phyloP scores from a whole-genome alignment of 92 coral and sea anemone species.

The Micromussa lordhowensis region DNA sequence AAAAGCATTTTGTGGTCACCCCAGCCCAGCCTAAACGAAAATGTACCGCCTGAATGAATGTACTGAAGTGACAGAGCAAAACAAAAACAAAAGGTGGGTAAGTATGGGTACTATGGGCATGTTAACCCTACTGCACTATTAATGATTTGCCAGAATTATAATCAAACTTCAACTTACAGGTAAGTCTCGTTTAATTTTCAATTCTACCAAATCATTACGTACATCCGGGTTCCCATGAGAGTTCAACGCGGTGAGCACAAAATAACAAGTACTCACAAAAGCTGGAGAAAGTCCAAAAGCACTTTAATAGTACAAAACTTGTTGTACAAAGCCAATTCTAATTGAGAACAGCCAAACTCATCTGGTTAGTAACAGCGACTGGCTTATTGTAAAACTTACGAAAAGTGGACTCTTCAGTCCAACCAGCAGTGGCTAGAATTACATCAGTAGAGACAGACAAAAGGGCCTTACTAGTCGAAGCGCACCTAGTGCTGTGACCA shows the following conservation, averaged over 20 bases:
- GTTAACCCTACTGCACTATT: too few relatives aligned
- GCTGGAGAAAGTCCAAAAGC: too few relatives aligned
- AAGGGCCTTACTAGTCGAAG: constrained; percentile 47
- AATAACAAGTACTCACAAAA: constrained; percentile 5
- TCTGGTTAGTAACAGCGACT: constrained; percentile 62
- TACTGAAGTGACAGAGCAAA: too few relatives aligned
- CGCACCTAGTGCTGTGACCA: too few relatives aligned
- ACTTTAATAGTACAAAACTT: too few relatives aligned
- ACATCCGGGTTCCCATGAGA: constrained; percentile 52
- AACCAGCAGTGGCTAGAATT: constrained; percentile 57
- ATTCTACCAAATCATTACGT: not conserved
- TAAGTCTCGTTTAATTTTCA: too few relatives aligned
- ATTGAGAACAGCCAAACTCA: constrained; percentile 43
- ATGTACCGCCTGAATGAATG: too few relatives aligned
- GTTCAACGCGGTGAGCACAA: constrained; percentile 57
- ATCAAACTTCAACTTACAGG: too few relatives aligned
- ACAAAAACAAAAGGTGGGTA: too few relatives aligned
- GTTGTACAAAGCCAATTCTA: not conserved
- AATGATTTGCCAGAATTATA: too few relatives aligned
- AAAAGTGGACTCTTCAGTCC: constrained; percentile 67
- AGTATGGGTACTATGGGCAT: too few relatives aligned
- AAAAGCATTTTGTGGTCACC: not conserved
- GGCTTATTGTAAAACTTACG: constrained; percentile 63
- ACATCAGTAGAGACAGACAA: constrained; percentile 53
- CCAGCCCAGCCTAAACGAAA: not conserved